Conservation (phyloP, 2,113 vertebrate genomes). For the Eretmochelys imbricata region DNA sequence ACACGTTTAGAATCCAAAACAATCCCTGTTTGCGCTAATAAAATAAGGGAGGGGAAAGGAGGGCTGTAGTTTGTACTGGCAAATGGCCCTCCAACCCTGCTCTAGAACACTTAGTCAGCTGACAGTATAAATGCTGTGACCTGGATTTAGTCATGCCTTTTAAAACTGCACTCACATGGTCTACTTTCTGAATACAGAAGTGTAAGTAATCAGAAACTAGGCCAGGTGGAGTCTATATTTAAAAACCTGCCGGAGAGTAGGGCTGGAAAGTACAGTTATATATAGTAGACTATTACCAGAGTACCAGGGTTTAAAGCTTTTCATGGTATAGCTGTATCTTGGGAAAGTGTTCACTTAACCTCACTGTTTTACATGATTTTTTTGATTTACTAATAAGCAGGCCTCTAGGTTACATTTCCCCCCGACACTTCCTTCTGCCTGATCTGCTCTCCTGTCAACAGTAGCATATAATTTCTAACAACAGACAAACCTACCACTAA, state of each 20-base stretch:
- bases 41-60: background rate
- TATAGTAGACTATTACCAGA: slow-evolving; percentile 1
- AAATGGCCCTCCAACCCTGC: background rate
- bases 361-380: background rate
- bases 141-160: slow-evolving; percentile 50
- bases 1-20: slow-evolving; percentile 8
- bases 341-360: background rate
- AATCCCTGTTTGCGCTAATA: rapidly evolving
- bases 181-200: slow-evolving; percentile 44
- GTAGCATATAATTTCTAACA: background rate
- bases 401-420: background rate
- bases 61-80: background rate
- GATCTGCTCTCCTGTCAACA: rapidly evolving
- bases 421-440: background rate
- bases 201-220: slow-evolving; percentile 6
- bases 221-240: slow-evolving; percentile 68
- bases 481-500: background rate
- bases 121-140: slow-evolving; percentile 22
- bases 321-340: background rate
- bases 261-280: background rate
- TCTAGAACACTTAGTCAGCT: background rate
- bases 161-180: slow-evolving; percentile 23
- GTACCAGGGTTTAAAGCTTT: background rate
- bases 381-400: background rate
- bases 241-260: slow-evolving; percentile 38